Evolutionary conservation across 2,113 vertebrate species (phyloP).

Genomic region (Salvelinus sp.): DNA sequence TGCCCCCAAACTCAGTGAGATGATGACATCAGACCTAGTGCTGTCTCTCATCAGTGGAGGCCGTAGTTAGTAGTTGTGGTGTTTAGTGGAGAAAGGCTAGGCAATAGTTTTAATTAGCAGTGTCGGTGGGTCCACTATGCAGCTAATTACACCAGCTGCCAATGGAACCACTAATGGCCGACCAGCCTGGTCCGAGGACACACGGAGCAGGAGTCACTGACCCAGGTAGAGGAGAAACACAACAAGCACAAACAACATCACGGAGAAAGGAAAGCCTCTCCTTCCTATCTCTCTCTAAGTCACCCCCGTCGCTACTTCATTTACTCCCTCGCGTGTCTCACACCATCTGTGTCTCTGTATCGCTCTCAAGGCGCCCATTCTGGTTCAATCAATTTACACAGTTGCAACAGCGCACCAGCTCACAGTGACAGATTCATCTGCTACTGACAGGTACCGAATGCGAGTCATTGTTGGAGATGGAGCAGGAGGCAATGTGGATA

Average conservation of each 20-base stretch:
- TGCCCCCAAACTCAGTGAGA: no score
- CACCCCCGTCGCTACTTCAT: neutral
- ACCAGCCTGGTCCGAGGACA: neutral
- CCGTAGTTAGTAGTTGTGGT: no score
- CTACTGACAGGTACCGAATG: constrained; percentile 44
- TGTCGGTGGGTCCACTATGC: constrained; percentile 16
- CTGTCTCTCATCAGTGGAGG: no score
- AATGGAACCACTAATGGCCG: constrained; percentile 13
- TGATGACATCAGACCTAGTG: neutral
- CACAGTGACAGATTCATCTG: constrained; percentile 34
- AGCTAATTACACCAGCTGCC: constrained; percentile 29
- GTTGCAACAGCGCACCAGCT: constrained; percentile 6
- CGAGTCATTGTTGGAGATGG: constrained; percentile 15
- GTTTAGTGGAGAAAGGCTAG: neutral
- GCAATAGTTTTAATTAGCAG: constrained; percentile 34
- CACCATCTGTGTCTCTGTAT: neutral
- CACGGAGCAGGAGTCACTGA: neutral
- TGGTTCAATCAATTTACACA: constrained; percentile 29
- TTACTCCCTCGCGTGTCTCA: neutral
- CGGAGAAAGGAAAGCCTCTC: neutral
- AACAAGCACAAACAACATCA: constrained; percentile 5
- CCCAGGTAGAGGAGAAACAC: constrained; percentile 7
- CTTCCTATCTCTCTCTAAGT: neutral
- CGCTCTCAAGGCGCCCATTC: constrained; percentile 3
- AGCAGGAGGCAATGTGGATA: no score